A percentile compares a stretch with the other conserved stretches of the same genome.
These are phyloP conservation scores for Pherbina coryleti DNA, from an alignment of 2,888 invertebrate genomes.

Conservation along the genomic window DNA sequence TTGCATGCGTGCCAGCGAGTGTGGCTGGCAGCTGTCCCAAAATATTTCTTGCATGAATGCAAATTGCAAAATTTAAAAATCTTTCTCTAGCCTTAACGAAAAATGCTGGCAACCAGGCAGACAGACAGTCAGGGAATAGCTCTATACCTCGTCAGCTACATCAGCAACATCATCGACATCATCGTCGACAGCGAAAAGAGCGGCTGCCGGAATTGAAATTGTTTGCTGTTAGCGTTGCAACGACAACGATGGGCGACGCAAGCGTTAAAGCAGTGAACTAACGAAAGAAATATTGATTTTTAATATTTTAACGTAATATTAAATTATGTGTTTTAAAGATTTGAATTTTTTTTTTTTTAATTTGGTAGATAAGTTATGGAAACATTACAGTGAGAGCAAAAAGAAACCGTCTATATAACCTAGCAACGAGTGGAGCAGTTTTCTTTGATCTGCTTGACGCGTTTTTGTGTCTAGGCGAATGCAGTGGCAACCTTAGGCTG, in stretches of 20 bases:
- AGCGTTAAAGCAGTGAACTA: not conserved
- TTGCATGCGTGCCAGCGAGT: slow-evolving; percentile 33
- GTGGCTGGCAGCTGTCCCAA: slow-evolving; percentile 47
- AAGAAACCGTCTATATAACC: not conserved
- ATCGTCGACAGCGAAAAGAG: not conserved
- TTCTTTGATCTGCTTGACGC: not conserved
- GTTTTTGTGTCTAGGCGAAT: not conserved
- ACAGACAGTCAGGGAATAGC: too few species aligned
- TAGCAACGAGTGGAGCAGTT: not conserved
- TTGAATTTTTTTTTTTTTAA: too few species aligned
- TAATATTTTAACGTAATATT: slow-evolving; percentile 25
- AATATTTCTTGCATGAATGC: slow-evolving; percentile 45
- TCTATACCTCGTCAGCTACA: not conserved
- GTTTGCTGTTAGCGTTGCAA: not conserved
- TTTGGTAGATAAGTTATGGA: not conserved
- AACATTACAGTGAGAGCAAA: not conserved
- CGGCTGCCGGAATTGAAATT: not conserved
- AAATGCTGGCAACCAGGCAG: not conserved
- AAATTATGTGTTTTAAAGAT: not conserved
- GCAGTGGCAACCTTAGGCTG: not conserved
- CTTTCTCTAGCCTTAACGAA: slow-evolving; percentile 2
- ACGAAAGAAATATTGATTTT: slow-evolving; percentile 30
- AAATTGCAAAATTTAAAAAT: slow-evolving; percentile 40
- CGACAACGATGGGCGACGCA: not conserved
- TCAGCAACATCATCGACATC: slow-evolving; percentile 5